phyloP scores from a whole-genome alignment of 2,113 vertebrate genomes.

The Colossoma macropomum region DNA sequence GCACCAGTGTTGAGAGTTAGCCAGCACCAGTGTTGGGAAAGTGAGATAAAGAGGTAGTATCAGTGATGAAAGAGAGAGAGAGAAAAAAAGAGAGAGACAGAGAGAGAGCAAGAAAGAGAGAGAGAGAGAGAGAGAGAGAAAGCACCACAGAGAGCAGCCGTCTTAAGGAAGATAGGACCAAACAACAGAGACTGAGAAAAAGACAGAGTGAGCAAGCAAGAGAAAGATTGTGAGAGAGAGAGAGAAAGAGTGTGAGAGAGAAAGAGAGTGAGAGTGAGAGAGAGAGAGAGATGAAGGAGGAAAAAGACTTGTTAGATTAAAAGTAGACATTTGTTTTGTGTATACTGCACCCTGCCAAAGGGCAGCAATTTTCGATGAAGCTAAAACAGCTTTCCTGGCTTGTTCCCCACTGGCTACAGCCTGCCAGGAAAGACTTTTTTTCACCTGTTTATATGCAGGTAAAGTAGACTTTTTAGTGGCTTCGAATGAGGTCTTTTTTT shows the following conservation, averaged over 20 bases:
- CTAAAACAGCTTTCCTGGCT: conserved; percentile 77
- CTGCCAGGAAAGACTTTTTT: conserved; percentile 73
- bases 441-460: conserved; percentile 76
- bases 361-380: conserved; percentile 74
- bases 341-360: conserved; percentile 64
- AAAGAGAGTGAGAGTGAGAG: conserved; percentile 20
- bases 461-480: conserved; percentile 63
- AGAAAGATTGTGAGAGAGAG: background rate
- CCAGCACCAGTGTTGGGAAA: background rate
- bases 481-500: conserved; percentile 61
- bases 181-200: background rate
- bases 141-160: background rate
- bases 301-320: conserved; percentile 64
- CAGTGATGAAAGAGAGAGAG: no score
- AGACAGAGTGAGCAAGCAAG: background rate
- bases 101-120: no score
- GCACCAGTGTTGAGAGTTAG: background rate
- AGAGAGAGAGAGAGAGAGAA: background rate
- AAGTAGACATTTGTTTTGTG: conserved; percentile 74
- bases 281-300: conserved; percentile 21
- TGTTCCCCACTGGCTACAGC: conserved; percentile 13
- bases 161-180: background rate
- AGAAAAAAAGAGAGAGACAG: no score
- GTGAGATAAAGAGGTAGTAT: no score
- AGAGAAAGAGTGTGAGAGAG: background rate